Evolutionary conservation across 1,140 invertebrate genomes (phyloP), one percentile per base, ranked within the genome.

Genomic region (Pseudachorutes palmiensis): DNA sequence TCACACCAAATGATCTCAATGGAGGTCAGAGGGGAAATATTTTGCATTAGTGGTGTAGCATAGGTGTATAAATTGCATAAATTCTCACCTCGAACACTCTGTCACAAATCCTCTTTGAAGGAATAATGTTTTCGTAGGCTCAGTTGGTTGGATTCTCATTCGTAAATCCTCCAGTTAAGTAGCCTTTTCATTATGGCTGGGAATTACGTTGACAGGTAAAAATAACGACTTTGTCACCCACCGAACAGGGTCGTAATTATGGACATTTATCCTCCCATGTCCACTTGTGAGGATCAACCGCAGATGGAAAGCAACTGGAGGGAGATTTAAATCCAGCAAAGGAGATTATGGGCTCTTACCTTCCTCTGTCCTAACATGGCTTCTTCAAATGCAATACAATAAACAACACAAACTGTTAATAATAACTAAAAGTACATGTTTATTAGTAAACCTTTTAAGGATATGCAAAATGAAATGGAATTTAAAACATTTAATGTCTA

Each of bases 1-100:
- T 71, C 66, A 71, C 68, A 71, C 68, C 70, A 71, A 71, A 71
- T 71, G 68, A 71, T 71, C 66, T 12, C 64, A 60, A 26, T 9
- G 14, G 51, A 55, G 51, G 24, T 5, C 9, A 55, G 36, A 41
- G 36, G 19, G 36, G 36, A 41, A 41, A 41, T 5, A 9, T 41
- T 41, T 41, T 41, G 5, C 19, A 41, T 5, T 9, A 9, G 5
- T 41, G 36, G 5, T 41, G 36, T 41, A 9, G 5, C 19, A 19
- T 19, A 19, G 36, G 5, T 5, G 19, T 19, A 9, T 41, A 5
- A 41, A 19, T 41, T 41, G 36, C 36, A 41, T 41, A 5, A 41
- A n/a, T 41, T 41, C 36, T 41, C 36, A 41, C 36, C 36, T 41
- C 36, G 19, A 19, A 41, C 5, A 9, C 19, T 19, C 36, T n/a